These are phyloP conservation scores for Brenthis ino DNA, from an alignment of 2,888 invertebrate species.

Conservation along the genomic window DNA sequence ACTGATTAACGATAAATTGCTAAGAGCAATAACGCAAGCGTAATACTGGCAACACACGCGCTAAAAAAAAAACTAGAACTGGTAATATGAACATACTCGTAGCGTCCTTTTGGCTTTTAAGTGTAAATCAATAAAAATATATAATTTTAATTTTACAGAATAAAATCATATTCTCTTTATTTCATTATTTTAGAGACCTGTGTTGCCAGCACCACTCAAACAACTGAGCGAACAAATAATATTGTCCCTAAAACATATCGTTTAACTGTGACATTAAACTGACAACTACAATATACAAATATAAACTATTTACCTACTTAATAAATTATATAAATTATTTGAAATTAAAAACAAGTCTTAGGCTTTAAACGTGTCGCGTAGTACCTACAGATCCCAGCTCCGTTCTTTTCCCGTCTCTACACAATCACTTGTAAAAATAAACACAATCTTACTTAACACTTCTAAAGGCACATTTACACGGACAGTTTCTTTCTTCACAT, in stretches of 20 bases:
- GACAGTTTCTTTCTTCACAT: too few species aligned
- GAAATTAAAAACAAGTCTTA: conserved; percentile 80
- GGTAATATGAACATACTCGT: not conserved
- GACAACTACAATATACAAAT: conserved; percentile 52
- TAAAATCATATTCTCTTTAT: too few species aligned
- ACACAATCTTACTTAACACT: conserved; percentile 28
- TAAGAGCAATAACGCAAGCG: conserved; percentile 54
- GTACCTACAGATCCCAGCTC: conserved; percentile 50
- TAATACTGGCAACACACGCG: conserved; percentile 39
- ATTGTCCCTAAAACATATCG: conserved; percentile 17
- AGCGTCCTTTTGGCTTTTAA: too few species aligned
- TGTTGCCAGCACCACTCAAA: conserved; percentile 45
- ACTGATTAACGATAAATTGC: conserved; percentile 80
- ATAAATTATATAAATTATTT: conserved; percentile 82
- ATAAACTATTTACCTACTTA: conserved; percentile 73
- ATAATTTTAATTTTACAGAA: too few species aligned
- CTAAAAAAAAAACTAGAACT: conserved; percentile 6
- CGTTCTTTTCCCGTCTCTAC: conserved; percentile 40
- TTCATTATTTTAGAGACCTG: not conserved
- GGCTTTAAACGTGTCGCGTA: conserved; percentile 69
- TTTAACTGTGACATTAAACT: conserved; percentile 1
- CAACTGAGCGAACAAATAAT: conserved; percentile 51
- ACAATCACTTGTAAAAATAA: conserved; percentile 22
- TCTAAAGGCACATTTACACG: not conserved
- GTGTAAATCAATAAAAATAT: too few species aligned